Evolutionary conservation across 1,140 invertebrate species (phyloP).

Genomic region (Magallana gigas): DNA sequence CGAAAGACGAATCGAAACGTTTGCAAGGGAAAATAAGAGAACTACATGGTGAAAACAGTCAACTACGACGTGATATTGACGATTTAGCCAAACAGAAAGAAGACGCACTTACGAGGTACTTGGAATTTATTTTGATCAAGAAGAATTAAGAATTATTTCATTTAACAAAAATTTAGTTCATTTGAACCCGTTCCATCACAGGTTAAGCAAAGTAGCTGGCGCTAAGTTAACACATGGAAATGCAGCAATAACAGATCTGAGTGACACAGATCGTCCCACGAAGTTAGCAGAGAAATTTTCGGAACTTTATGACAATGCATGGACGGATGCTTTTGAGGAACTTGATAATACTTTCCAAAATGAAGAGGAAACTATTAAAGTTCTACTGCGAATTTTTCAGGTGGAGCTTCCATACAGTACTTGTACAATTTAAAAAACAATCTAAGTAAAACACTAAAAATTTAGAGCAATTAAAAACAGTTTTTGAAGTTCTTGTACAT

Average conservation of each 20-base stretch:
- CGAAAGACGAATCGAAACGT: too few relatives aligned
- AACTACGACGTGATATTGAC: background rate
- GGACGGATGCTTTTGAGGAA: constrained; percentile 41
- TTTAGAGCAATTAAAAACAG: too few relatives aligned
- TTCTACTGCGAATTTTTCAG: background rate
- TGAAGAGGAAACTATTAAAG: background rate
- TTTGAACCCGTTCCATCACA: too few relatives aligned
- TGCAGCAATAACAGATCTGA: constrained; percentile 38
- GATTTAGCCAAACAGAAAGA: too few relatives aligned
- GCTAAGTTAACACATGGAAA: constrained; percentile 23
- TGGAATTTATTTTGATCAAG: too few relatives aligned
- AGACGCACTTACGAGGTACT: background rate
- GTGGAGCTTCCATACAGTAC: background rate
- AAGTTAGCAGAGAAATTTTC: constrained; percentile 36
- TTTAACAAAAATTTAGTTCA: background rate
- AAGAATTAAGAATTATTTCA: background rate
- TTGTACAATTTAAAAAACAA: too few relatives aligned
- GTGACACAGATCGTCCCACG: constrained; percentile 31
- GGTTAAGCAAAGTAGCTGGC: constrained; percentile 35
- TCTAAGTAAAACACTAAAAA: too few relatives aligned
- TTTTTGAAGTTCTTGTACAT: too few relatives aligned
- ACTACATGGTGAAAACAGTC: background rate
- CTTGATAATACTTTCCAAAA: constrained; percentile 1
- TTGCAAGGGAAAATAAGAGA: background rate
- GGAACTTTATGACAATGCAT: constrained; percentile 41